Base-by-base conservation (phyloP, 2,888 invertebrate species). In the Nomada ruficornis region DNA sequence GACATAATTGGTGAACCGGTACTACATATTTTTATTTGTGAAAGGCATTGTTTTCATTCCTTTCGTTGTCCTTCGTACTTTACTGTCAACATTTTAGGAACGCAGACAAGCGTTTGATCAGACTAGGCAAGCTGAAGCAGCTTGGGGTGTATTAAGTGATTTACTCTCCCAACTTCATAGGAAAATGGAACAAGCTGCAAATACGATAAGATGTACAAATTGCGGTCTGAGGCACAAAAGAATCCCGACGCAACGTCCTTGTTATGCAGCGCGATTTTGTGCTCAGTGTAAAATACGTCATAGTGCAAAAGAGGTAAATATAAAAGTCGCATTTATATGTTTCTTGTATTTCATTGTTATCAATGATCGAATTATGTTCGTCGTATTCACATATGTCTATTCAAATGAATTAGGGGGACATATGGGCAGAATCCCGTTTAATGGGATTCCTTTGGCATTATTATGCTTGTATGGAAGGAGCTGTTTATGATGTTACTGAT, bases 401-500 rank as follows among this genome's bases (percentile, higher is more conserved):
- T 70, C 9, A 42, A 69, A 80, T 52, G 36, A 65, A 59, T 36
- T 93, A 98, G 97, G 98, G 98, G 80, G 98, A 98, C 94, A 98
- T 98, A 90, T 98, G 99, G 99, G 98, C 98, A 64, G 99, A 99
- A 94, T 98, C 98, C 59, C 96, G 96, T 90, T 96, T 97, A 95
- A 95, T 98, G 94, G 98, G 98, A 20, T 96, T 98, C 89, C 96
- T 97, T 65, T 98, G 98, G 97, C 97, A 98, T 95, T 99, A 98
- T 95, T 98, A 97, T 94, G 98, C 99, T 71, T 98, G 98, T 91
- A 98, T 99, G 98, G 98, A 99, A 94, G 98, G 98, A 75, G 97
- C 97, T 83, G 97, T 99, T 47, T 99, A 98, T 94, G 98, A 99
- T 94, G 98, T 99, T 90, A 98, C 98, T 63, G 98, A 98, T 94